Evolutionary conservation across 2,888 invertebrate genomes (phyloP), one percentile per base, ranked within the genome.

Genomic region (Oxyscelio sp.): DNA sequence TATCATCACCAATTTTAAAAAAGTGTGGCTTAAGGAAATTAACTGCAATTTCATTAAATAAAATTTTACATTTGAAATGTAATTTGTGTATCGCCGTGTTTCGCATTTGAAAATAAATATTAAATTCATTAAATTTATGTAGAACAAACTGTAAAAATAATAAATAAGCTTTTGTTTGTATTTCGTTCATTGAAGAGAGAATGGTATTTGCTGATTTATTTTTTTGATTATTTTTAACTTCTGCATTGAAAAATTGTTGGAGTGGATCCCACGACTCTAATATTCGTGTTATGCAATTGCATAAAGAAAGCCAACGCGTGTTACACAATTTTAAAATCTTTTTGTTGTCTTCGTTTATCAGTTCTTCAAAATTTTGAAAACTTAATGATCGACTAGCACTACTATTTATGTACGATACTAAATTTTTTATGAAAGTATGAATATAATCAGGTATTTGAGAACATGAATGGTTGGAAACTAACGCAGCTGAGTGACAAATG

Each of bases 401-500:
- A 17, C 19, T 27, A 17, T 31, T 31, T 15, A 45, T 15, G 9
- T 45, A 45, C 15, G 4, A 15, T 15, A 17, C 9, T 45, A 19
- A 3, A 3, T 19, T 11, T 45, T 17, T 45, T 8, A 34, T 34
- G 34, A 34, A 34, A 11, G 2, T 2, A 34, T 34, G 6, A 22
- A 59, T 21, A n/a, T 17, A 40, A 54, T 4, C 9, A 2, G 54
- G 2, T n/a, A 82, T 61, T 9, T 48, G 54, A n/a, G 58, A n/a
- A 52, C 40, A 77, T 4, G 80, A 74, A 11, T 61, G 34, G 17
- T 52, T 54, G 24, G 71, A 81, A 27, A 50, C 61, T 22, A 86
- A 63, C 15, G 73, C 78, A 19, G 68, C 58, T 4, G 74, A 78
- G 74, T 86, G 86, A 22, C 40, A 59, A 38, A 19, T n/a, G 17